Base-by-base conservation (phyloP, 2,113 vertebrate genomes). In the Centropristis striata region DNA sequence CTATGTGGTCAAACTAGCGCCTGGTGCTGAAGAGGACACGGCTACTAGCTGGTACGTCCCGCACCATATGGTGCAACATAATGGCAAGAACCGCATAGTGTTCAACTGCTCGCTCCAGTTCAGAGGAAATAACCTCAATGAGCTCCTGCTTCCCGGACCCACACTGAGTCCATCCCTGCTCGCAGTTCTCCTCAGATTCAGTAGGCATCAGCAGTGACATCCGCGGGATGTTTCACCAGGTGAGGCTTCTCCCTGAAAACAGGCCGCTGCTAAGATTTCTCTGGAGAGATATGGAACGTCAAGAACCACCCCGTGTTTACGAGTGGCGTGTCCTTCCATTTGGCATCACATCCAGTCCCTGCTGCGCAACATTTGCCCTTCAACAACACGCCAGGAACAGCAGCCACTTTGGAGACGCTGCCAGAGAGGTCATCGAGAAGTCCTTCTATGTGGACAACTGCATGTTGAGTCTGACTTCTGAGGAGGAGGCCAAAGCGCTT, bases 21-120 rank as follows among this genome's bases (percentile, higher is more conserved):
- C 65, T 42, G 60, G n/a, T 15, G 20, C 37, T 47, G 44, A 47
- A n/a, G 63, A 20, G 23, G 25, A 66, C 1, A 16, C 44, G 11
- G 7, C 1, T 2, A 32, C 9, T 12, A 28, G 14, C 5, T 67
- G 47, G 46, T 67, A 36, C 20, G 32, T 67, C 12, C 64, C 64
- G 4, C 64, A 67, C 20, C 64, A 67, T 14, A 28, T 67, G 9
- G 64, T 67, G 11, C 4, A 47, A 1, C 69, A 71, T 20, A 58
- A 71, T 36, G 54, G 39, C 2, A 67, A 67, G 15, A 11, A 44
- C 25, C 23, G 61, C 4, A 5, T 73, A 5, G 67, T 77, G 1
- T 73, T 67, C 14, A 57, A 78, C 23, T 78, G 60, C 32, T 83
- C 61, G 1, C 78, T 63, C 32, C 11, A 44, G 7, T 54, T 73